Base-by-base conservation (phyloP, 2,113 vertebrate genomes). In the Sphyrna mokarran region DNA sequence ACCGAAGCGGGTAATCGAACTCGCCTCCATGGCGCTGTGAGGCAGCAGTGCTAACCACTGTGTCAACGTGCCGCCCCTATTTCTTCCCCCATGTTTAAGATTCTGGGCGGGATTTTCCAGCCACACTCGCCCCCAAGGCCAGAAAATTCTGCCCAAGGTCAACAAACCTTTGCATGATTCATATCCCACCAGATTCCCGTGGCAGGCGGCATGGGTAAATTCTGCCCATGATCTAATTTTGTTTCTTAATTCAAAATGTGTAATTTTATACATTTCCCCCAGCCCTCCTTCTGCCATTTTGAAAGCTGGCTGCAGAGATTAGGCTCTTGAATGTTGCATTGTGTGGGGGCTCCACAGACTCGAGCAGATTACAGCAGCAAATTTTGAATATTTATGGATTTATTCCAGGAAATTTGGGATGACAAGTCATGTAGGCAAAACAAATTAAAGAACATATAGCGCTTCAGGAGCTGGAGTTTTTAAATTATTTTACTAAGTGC, bases 371-470 rank as follows among this genome's bases (percentile, higher is more conserved):
- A 7, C 23, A 48, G 40, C 68, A 72, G 94, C 13, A 61, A 95
- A 54, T 54, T 54, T 20, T 76, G 69, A 70, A 95, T 72, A 95
- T 29, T 76, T 95, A 69, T 13, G 37, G 43, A 69, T 76, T 54
- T 76, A 95, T 95, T 96, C 96, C 98, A 98, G 98, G 98, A 98
- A 98, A 98, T 98, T 97, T 97, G 97, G 97, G 97, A 97, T 98
- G 98, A 98, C 98, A 97, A 97, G 97, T 97, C 97, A 98, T 98
- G 97, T 97, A 98, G 97, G 97, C 97, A 97, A 43, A 95, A 95
- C 94, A 95, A 95, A 95, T 95, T 95, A 72, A 48, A 95, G 94
- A 95, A 43, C 69, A 48, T 95, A 69, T 95, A 72, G 22, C 18
- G 40, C 40, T 95, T 95, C 69, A 95, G 48, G 94, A 70, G 40